These are phyloP conservation scores for Brassicogethes aeneus DNA, from an alignment of 2,888 invertebrate species.

Conservation along the genomic window DNA sequence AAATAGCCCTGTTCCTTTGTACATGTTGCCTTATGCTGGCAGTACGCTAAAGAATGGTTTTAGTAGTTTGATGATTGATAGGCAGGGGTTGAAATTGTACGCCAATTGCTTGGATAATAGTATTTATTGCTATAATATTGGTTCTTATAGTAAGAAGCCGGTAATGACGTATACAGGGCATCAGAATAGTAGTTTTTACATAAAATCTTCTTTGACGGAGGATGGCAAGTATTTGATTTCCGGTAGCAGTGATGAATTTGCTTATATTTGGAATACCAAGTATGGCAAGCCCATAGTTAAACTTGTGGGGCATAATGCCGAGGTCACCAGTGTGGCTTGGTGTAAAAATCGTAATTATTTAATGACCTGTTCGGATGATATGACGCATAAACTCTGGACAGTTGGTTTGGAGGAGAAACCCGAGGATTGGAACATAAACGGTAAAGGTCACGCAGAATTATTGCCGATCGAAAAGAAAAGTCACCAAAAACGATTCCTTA, in stretches of 20 bases:
- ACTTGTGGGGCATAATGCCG: conserved; percentile 61
- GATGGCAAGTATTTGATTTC: conserved; percentile 75
- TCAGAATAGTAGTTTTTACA: conserved; percentile 73
- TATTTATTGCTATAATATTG: conserved; percentile 77
- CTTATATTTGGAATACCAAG: conserved; percentile 76
- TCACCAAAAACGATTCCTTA: conserved; percentile 3
- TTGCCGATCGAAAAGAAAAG: conserved; percentile 17
- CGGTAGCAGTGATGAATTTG: conserved; percentile 81
- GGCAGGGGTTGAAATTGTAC: conserved; percentile 58
- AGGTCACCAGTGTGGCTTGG: conserved; percentile 86
- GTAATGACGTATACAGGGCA: conserved; percentile 61
- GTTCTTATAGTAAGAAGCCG: conserved; percentile 58
- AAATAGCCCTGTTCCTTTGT: conserved; percentile 61
- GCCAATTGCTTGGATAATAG: conserved; percentile 82
- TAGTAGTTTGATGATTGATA: conserved; percentile 69
- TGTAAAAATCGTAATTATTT: conserved; percentile 48
- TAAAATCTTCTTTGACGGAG: conserved; percentile 72
- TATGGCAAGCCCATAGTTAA: conserved; percentile 56
- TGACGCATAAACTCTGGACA: conserved; percentile 67
- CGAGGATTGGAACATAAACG: conserved; percentile 28
- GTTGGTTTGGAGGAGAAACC: conserved; percentile 46
- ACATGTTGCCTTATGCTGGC: conserved; percentile 65
- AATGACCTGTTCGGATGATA: conserved; percentile 80
- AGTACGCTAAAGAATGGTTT: conserved; percentile 62
- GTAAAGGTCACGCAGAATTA: conserved; percentile 27